A percentile compares a stretch with the other conserved stretches of the same genome.
Evolutionary conservation across 2,888 invertebrate genomes (phyloP).

Genomic region (Atrina japonica): DNA sequence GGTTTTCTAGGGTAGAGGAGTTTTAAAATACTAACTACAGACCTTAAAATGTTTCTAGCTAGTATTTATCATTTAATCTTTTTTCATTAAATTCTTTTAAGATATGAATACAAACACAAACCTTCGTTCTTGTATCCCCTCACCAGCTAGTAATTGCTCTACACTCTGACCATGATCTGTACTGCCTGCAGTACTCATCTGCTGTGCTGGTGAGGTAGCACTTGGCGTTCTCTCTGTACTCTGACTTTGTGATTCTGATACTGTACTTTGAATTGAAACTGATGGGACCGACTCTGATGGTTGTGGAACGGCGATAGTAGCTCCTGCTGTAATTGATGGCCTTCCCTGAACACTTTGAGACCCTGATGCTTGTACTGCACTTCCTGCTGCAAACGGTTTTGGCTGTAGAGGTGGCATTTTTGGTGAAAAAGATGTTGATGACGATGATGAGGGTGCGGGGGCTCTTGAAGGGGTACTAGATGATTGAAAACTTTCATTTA

Average conservation of each 20-base stretch:
- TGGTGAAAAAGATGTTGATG: slow-evolving; percentile 22
- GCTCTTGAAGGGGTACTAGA: slow-evolving; percentile 1
- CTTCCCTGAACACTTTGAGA: background rate
- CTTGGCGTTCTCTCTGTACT: slow-evolving; percentile 4
- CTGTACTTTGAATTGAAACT: slow-evolving; percentile 6
- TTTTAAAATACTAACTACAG: too few relatives aligned
- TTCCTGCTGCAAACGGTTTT: slow-evolving; percentile 44
- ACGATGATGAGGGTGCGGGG: background rate
- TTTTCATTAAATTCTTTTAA: too few relatives aligned
- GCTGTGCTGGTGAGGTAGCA: background rate
- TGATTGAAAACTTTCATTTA: slow-evolving; percentile 9
- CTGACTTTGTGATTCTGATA: background rate
- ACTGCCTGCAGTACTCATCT: too few relatives aligned
- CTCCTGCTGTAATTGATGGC: background rate
- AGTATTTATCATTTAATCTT: too few relatives aligned
- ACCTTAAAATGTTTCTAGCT: too few relatives aligned
- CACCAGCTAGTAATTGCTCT: slow-evolving; percentile 4
- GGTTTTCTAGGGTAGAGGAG: too few relatives aligned
- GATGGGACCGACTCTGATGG: background rate
- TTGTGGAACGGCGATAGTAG: slow-evolving; percentile 1
- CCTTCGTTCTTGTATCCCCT: too few relatives aligned
- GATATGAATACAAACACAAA: too few relatives aligned
- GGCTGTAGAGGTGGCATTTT: slow-evolving; percentile 16
- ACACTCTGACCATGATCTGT: slow-evolving; percentile 17
- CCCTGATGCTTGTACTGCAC: slow-evolving; percentile 30